Conservation (phyloP, 1,140 invertebrate species). For the Eufriesea mexicana region DNA sequence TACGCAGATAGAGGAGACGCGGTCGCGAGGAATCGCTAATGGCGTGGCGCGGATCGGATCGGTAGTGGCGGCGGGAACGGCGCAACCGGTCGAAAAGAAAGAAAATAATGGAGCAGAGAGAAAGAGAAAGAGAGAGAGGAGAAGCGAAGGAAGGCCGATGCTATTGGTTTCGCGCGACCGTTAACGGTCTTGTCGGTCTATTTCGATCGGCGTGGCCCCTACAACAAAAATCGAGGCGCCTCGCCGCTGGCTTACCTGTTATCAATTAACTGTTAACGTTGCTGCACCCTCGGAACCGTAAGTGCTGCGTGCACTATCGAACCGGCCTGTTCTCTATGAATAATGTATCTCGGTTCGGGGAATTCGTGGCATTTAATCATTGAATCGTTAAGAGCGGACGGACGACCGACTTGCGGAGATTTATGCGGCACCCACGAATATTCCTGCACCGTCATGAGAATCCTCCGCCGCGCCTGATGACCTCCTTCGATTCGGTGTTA, state of each 20-base stretch:
- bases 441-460: slow-evolving; percentile 27
- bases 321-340: slow-evolving; percentile 50
- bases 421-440: slow-evolving; percentile 38
- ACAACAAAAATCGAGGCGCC: slow-evolving; percentile 55
- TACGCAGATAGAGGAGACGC: slow-evolving; percentile 41
- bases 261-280: slow-evolving; percentile 68
- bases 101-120: slow-evolving; percentile 35
- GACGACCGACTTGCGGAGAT: slow-evolving; percentile 40
- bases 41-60: slow-evolving; percentile 52
- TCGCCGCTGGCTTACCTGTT: slow-evolving; percentile 58
- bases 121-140: background rate
- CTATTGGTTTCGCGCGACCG: slow-evolving; percentile 59
- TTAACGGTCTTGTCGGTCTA: slow-evolving; percentile 60
- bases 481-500: background rate
- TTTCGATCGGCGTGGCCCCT: slow-evolving; percentile 53
- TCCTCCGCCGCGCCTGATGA: background rate
- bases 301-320: slow-evolving; percentile 50
- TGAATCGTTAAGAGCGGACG: slow-evolving; percentile 49
- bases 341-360: slow-evolving; percentile 56
- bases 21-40: slow-evolving; percentile 56
- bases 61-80: background rate
- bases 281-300: slow-evolving; percentile 43
- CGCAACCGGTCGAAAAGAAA: slow-evolving; percentile 16
- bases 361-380: slow-evolving; percentile 57
- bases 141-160: background rate